These are phyloP conservation scores for Scomberomorus guttatus DNA, from an alignment of 2,797 vertebrate species.

Conservation along the genomic window DNA sequence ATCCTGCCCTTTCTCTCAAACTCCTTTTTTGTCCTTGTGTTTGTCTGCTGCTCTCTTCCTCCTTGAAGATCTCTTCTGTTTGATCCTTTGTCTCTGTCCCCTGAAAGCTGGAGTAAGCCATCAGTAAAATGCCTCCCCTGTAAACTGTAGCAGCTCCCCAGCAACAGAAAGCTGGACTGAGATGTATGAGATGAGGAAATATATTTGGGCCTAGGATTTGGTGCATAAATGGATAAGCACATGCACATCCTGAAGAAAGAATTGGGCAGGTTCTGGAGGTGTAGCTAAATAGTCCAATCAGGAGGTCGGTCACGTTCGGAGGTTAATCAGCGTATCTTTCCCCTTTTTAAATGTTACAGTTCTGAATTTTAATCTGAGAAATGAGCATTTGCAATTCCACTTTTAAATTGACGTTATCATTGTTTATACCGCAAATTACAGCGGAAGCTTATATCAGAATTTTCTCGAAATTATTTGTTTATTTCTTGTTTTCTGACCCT, in stretches of 20 bases:
- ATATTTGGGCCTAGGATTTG: not conserved
- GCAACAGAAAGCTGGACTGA: constrained; percentile 14
- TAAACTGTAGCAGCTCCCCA: constrained; percentile 45
- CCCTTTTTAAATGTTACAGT: not conserved
- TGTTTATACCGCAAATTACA: not conserved
- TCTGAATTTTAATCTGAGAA: no score
- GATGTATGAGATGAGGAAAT: constrained; percentile 2
- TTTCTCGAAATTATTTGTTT: not conserved
- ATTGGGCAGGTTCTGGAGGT: not conserved
- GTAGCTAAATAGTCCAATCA: not conserved
- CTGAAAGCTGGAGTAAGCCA: constrained; percentile 77
- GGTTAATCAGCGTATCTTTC: not conserved
- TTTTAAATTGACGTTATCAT: not conserved
- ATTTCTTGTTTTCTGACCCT: not conserved
- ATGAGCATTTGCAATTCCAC: not conserved
- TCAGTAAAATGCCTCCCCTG: constrained; percentile 65
- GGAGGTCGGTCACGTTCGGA: not conserved
- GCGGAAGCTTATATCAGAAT: not conserved
- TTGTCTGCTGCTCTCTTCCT: constrained; percentile 55
- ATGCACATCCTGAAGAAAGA: not conserved
- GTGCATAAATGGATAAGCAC: constrained; percentile 2
- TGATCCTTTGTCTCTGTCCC: constrained; percentile 78
- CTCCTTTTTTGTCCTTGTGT: constrained; percentile 44
- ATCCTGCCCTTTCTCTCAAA: constrained; percentile 50
- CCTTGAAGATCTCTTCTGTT: constrained; percentile 71